Conservation (phyloP, 2,888 invertebrate species). For the Enoplolaimus lenunculus region DNA sequence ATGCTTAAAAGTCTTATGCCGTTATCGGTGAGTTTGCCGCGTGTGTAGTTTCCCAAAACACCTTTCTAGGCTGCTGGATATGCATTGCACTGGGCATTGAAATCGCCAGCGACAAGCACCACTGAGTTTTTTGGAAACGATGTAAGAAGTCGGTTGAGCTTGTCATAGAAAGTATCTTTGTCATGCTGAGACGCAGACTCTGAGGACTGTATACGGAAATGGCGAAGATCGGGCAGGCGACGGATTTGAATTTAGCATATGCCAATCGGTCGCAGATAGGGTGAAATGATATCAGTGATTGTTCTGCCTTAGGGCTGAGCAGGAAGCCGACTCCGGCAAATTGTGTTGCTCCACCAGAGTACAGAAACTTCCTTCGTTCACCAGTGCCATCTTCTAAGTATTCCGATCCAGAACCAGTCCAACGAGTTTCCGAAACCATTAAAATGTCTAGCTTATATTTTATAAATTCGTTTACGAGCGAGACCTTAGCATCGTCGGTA, state of each 20-base stretch:
- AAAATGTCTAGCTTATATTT: neutral
- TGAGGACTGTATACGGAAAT: neutral
- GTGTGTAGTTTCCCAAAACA: neutral
- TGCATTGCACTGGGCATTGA: slow-evolving; percentile 3
- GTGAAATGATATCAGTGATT: neutral
- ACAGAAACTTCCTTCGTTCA: neutral
- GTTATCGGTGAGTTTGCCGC: slow-evolving; percentile 6
- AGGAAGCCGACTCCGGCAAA: neutral
- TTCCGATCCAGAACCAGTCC: neutral
- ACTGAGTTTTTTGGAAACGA: neutral
- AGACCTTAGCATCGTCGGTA: neutral
- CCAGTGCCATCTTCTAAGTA: neutral
- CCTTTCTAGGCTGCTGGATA: neutral
- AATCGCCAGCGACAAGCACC: neutral
- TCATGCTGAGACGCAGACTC: neutral
- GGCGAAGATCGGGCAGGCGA: neutral
- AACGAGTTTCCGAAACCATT: neutral
- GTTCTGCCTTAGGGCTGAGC: neutral
- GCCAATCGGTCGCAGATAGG: neutral
- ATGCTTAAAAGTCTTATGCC: neutral
- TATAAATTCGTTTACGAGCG: neutral
- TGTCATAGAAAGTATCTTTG: slow-evolving; percentile 1
- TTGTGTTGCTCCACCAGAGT: neutral
- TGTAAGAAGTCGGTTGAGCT: neutral
- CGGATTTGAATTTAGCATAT: neutral